phyloP scores from a whole-genome alignment of 2,888 invertebrate genomes.

The Agriopis leucophaearia region DNA sequence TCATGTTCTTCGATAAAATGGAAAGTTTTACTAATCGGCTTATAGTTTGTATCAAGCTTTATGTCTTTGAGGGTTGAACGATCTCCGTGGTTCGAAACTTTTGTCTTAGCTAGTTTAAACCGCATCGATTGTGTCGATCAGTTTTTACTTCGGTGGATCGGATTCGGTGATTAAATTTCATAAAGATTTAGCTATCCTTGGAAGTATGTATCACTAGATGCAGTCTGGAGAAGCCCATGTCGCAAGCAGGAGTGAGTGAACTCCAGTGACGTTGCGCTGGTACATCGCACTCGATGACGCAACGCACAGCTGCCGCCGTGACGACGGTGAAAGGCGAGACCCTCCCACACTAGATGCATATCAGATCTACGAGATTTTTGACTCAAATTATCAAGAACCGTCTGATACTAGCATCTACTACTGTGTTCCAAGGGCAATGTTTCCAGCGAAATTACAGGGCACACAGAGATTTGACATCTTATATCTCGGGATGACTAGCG shows the following conservation, averaged over 20 bases:
- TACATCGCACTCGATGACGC: slow-evolving; percentile 38
- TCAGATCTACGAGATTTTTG: neutral
- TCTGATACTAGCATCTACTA: too few species aligned
- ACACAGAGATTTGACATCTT: too few species aligned
- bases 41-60: slow-evolving; percentile 3
- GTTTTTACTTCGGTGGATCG: neutral
- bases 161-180: too few species aligned
- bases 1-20: slow-evolving; percentile 19
- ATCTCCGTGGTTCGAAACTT: slow-evolving; percentile 14
- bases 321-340: slow-evolving; percentile 43
- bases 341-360: slow-evolving; percentile 7
- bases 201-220: neutral
- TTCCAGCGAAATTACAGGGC: too few species aligned
- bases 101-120: slow-evolving; percentile 3
- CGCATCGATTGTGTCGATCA: slow-evolving; percentile 4
- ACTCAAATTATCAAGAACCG: too few species aligned
- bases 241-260: slow-evolving; percentile 44
- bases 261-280: slow-evolving; percentile 37
- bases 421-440: too few species aligned
- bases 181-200: too few species aligned
- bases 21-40: slow-evolving; percentile 22
- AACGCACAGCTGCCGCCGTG: slow-evolving; percentile 30
- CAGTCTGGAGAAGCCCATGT: slow-evolving; percentile 1
- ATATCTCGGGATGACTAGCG: too few species aligned
- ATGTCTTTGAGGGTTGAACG: slow-evolving; percentile 19